phyloP scores from a whole-genome alignment of 2,888 invertebrate genomes.

The Alsophila aescularia region DNA sequence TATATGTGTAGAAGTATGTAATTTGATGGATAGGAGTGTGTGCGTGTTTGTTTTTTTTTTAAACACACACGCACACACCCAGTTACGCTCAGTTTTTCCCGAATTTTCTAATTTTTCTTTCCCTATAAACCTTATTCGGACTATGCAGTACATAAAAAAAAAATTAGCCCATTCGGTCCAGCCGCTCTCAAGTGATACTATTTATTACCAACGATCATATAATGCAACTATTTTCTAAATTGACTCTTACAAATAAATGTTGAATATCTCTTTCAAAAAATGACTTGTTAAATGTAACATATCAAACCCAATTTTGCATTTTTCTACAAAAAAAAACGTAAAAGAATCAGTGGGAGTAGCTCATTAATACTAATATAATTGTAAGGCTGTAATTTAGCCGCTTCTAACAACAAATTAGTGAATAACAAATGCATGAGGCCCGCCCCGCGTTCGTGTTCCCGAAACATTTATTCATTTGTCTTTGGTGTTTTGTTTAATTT shows the following conservation, averaged over 20 bases:
- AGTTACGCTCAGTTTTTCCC: no score
- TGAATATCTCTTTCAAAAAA: background rate
- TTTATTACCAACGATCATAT: no score
- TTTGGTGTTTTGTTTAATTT: conserved; percentile 58
- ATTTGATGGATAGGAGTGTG: no score
- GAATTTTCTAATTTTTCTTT: no score
- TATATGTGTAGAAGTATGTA: no score
- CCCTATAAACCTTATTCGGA: no score
- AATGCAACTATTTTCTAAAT: no score
- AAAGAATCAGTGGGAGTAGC: conserved; percentile 62
- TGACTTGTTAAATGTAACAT: background rate
- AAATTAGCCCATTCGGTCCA: no score
- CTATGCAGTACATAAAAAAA: no score
- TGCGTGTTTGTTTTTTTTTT: no score
- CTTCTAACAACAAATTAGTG: conserved; percentile 81
- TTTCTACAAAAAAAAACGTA: conserved; percentile 48
- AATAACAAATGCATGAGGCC: conserved; percentile 78
- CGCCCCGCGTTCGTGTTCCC: conserved; percentile 70
- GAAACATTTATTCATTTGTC: conserved; percentile 77
- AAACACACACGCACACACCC: no score
- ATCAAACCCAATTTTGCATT: conserved; percentile 15
- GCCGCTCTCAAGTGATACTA: no score
- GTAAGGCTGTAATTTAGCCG: conserved; percentile 74
- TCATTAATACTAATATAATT: conserved; percentile 83
- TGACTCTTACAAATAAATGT: background rate